Conservation (phyloP, 2,888 invertebrate species). For the Pseudanteris insignis region DNA sequence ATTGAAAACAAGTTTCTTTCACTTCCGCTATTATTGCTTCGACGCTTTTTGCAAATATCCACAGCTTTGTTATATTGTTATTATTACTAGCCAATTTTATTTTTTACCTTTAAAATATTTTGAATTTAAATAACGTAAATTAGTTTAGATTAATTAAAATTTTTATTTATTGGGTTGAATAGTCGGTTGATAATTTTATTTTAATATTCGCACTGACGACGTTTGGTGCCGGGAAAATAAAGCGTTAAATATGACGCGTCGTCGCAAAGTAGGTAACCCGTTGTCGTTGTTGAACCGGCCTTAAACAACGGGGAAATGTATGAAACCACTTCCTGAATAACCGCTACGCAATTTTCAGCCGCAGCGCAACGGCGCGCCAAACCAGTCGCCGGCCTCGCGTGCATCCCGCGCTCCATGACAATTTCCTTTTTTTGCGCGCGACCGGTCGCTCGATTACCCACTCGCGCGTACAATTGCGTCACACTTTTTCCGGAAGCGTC, state of each 20-base stretch:
- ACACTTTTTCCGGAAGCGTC: constrained; percentile 37
- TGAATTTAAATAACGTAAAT: no score
- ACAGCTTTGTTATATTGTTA: background rate
- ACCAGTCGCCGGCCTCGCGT: constrained; percentile 27
- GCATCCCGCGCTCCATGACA: constrained; percentile 7
- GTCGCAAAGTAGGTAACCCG: constrained; percentile 25
- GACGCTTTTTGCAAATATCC: no score
- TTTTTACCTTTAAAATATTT: no score
- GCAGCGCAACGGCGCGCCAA: constrained; percentile 24
- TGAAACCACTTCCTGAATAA: constrained; percentile 19
- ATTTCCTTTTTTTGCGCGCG: constrained; percentile 30
- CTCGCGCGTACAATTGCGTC: constrained; percentile 29
- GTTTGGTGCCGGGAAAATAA: constrained; percentile 9
- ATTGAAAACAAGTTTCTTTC: no score
- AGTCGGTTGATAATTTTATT: no score
- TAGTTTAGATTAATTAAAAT: no score
- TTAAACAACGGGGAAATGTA: constrained; percentile 8
- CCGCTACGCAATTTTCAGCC: constrained; percentile 14
- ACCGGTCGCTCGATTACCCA: constrained; percentile 40
- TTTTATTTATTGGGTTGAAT: no score
- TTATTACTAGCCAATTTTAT: background rate
- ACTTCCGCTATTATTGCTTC: no score
- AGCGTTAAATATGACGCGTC: constrained; percentile 21
- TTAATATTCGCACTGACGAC: background rate
- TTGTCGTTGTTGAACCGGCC: background rate